A percentile compares a stretch with the other conserved stretches of the same genome.
Evolutionary conservation across 2,888 invertebrate species (phyloP).

Genomic region (Reticulitermes lucifugus): DNA sequence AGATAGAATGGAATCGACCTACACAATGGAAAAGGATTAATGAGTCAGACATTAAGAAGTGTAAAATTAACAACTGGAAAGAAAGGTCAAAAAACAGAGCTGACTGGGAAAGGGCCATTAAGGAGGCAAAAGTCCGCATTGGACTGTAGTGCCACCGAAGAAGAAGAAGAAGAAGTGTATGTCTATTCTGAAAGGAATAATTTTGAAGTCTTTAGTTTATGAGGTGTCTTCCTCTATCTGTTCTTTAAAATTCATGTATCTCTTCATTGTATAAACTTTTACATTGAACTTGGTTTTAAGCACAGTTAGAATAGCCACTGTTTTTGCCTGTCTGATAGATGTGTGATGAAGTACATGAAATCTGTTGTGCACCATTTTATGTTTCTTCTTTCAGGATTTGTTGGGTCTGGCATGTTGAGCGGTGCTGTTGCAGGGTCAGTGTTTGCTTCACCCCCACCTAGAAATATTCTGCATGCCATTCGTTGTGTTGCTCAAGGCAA

Average conservation of each 20-base stretch:
- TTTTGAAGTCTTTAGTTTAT: too few species aligned
- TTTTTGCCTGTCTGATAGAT: not conserved
- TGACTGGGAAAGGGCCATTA: too few species aligned
- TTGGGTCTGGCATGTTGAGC: slow-evolving; percentile 84
- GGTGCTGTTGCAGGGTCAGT: slow-evolving; percentile 81
- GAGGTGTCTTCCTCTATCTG: not conserved
- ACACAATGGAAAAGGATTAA: too few species aligned
- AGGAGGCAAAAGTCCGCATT: too few species aligned
- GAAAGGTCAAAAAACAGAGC: too few species aligned
- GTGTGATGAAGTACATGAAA: not conserved
- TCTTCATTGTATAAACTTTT: not conserved
- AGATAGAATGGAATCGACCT: too few species aligned
- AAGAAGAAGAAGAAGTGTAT: too few species aligned
- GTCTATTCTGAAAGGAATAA: too few species aligned
- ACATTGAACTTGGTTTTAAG: not conserved
- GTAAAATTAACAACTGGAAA: too few species aligned
- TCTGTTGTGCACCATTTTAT: not conserved
- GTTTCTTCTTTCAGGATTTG: slow-evolving; percentile 69
- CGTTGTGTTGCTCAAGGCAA: slow-evolving; percentile 69
- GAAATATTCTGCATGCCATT: slow-evolving; percentile 74
- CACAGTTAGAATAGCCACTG: not conserved
- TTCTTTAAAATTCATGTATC: not conserved
- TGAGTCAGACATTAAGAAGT: too few species aligned
- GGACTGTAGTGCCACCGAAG: too few species aligned
- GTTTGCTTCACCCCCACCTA: slow-evolving; percentile 82